Evolutionary conservation across 2,888 invertebrate genomes (phyloP).

Genomic region (Drosophila nr. perissopoda): DNA sequence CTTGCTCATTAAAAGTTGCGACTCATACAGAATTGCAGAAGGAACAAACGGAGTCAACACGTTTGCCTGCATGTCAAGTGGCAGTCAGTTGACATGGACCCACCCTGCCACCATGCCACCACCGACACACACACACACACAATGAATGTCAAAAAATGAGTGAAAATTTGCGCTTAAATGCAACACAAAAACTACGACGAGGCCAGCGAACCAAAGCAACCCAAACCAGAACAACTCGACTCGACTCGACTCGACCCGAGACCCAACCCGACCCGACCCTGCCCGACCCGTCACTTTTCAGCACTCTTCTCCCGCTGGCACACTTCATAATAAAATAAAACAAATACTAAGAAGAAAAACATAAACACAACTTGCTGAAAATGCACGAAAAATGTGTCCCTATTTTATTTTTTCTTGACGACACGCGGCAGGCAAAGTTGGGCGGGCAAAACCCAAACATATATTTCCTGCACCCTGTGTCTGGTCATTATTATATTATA

Average conservation of each 20-base stretch:
- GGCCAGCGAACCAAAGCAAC: conserved; percentile 64
- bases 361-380: conserved; percentile 37
- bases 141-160: conserved; percentile 79
- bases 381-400: conserved; percentile 65
- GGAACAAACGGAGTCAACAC: conserved; percentile 67
- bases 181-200: conserved; percentile 48
- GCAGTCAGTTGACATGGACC: conserved; percentile 58
- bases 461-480: conserved; percentile 28
- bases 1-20: conserved; percentile 78
- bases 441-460: background rate
- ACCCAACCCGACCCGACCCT: background rate
- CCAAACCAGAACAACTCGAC: conserved; percentile 1
- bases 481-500: conserved; percentile 65
- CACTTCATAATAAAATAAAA: background rate
- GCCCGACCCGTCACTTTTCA: conserved; percentile 16
- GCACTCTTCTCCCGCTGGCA: background rate
- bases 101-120: background rate
- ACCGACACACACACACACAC: background rate
- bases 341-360: background rate
- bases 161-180: conserved; percentile 75
- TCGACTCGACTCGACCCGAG: background rate
- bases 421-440: background rate
- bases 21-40: conserved; percentile 73
- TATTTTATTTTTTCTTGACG: conserved; percentile 13
- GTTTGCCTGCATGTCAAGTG: conserved; percentile 78